Evolutionary conservation across 2,113 vertebrate species (phyloP), one percentile per base, ranked within the genome.

Genomic region (Scytalopus superciliaris): DNA sequence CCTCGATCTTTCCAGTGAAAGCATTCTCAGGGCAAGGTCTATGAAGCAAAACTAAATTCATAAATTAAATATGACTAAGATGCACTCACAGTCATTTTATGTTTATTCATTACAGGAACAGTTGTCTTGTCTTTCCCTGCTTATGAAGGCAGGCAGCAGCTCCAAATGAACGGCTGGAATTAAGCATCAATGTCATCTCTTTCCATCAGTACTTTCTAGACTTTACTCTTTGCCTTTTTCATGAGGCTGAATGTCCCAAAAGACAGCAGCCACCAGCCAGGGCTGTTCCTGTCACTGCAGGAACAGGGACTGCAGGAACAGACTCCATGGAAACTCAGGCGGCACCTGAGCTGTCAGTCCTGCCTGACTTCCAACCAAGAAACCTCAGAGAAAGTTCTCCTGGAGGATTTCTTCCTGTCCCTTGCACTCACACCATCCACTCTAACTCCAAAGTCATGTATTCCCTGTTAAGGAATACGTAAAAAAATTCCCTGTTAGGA

Each of bases 21-120:
- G 66, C 55, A 33, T 53, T 94, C 93, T 77, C 73, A 70, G 72
- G 92, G 84, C 90, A 93, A 89, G 90, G 86, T 40, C 92, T 72
- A n/a, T 77, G 90, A 95, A 96, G 94, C 91, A 94, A 93, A 95
- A 89, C 89, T 97, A 92, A 90, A 95, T 50, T 76, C 86, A 92
- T 97, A 84, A 95, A 95, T 97, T 96, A 94, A 93, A 93, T 91
- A 94, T 95, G 95, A 93, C 94, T 92, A 82, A 93, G 82, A 96
- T 84, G 94, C 67, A 92, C 86, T 93, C 77, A 25, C 60, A 94
- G 73, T 27, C 74, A 60, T 44, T 94, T 94, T 76, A 86, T 91
- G 87, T 96, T 95, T 97, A 96, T 95, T 97, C 95, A 97, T 96
- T 93, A 92, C 92, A 93, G 94, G 89, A 85, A 91, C 19, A 64